Evolutionary conservation across 1,140 invertebrate genomes (phyloP).

Genomic region (Heliothis subflexa): DNA sequence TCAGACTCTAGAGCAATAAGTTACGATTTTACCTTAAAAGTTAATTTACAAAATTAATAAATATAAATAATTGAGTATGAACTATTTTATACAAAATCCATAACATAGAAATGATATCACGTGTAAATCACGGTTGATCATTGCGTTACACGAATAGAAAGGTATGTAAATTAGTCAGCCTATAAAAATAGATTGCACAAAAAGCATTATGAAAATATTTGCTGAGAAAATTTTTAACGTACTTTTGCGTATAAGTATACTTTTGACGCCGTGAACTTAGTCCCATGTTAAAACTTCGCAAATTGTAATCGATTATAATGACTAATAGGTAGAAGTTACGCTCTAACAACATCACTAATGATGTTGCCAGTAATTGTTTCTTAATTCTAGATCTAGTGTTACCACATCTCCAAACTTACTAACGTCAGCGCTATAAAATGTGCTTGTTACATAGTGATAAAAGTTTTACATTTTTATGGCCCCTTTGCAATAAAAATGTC

Average conservation of each 20-base stretch:
- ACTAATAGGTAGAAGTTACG: conserved; percentile 34
- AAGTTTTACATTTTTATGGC: conserved; percentile 70
- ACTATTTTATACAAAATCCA: conserved; percentile 83
- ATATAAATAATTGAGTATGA: conserved; percentile 82
- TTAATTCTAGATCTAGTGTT: conserved; percentile 39
- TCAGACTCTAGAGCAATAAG: conserved; percentile 73
- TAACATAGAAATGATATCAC: conserved; percentile 83
- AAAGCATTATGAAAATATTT: conserved; percentile 82
- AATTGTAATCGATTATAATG: conserved; percentile 38
- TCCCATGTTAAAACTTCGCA: conserved; percentile 37
- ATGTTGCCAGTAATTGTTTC: conserved; percentile 40
- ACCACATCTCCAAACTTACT: conserved; percentile 55
- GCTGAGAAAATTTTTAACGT: conserved; percentile 58
- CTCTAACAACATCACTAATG: conserved; percentile 46
- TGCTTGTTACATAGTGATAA: conserved; percentile 50
- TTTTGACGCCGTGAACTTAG: conserved; percentile 61
- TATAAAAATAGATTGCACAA: conserved; percentile 86
- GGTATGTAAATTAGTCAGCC: conserved; percentile 74
- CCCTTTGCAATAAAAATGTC: conserved; percentile 73
- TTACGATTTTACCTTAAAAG: conserved; percentile 73
- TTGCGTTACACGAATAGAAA: conserved; percentile 57
- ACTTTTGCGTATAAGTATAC: conserved; percentile 53
- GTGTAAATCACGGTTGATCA: conserved; percentile 48
- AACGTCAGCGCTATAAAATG: conserved; percentile 59
- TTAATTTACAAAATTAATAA: conserved; percentile 83